A percentile compares a stretch with the other conserved stretches of the same genome.
Evolutionary conservation across 2,888 invertebrate species (phyloP).

Genomic region (Lampropteryx suffumata): DNA sequence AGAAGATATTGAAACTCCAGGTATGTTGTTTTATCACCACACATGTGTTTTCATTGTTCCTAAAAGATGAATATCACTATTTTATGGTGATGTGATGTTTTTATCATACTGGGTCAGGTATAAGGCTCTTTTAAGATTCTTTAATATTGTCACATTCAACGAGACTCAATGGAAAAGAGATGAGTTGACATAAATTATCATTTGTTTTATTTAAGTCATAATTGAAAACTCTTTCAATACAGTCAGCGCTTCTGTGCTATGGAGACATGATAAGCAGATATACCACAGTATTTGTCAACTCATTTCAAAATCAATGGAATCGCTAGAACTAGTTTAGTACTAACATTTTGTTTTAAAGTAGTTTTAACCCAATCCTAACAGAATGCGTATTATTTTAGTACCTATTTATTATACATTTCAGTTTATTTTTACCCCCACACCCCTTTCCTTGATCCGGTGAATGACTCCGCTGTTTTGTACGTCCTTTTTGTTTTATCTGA

Average conservation of each 20-base stretch:
- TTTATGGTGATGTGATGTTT: no score
- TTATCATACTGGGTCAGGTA: no score
- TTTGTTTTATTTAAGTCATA: no score
- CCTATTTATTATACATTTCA: conserved; percentile 81
- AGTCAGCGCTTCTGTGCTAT: no score
- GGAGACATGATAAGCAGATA: no score
- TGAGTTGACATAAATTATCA: not conserved
- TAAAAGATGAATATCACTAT: no score
- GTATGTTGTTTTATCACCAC: conserved; percentile 62
- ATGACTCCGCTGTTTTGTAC: conserved; percentile 41
- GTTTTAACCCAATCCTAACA: conserved; percentile 65
- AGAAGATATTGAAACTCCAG: conserved; percentile 88
- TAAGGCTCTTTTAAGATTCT: no score
- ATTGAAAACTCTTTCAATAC: no score
- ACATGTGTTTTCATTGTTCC: not conserved
- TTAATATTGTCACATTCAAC: no score
- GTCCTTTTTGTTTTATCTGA: conserved; percentile 26
- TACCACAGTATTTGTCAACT: conserved; percentile 30
- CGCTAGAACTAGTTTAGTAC: conserved; percentile 45
- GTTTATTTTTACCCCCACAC: conserved; percentile 72
- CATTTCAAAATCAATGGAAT: conserved; percentile 17
- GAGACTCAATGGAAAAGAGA: no score
- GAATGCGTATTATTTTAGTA: conserved; percentile 71
- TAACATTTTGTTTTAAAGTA: conserved; percentile 46
- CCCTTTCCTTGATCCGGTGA: conserved; percentile 55